These are phyloP conservation scores for Trisateles emortualis DNA, from an alignment of 2,888 invertebrate genomes.

Conservation along the genomic window DNA sequence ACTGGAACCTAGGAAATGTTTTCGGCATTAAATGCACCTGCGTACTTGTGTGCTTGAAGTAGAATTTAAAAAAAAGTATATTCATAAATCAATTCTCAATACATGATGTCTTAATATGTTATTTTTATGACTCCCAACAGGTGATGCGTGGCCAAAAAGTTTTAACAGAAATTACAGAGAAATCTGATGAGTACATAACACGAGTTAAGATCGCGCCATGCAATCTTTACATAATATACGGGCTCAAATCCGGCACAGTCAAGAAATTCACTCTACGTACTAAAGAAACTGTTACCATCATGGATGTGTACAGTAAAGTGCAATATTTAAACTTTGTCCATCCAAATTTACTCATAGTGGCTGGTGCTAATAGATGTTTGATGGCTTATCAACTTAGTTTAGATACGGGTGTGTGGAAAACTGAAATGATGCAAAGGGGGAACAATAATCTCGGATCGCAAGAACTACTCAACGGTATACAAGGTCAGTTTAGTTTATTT, in stretches of 20 bases:
- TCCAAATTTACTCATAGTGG: constrained; percentile 68
- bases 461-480: constrained; percentile 78
- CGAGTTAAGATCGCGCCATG: constrained; percentile 80
- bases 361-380: constrained; percentile 72
- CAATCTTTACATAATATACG: constrained; percentile 83
- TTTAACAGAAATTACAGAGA: constrained; percentile 75
- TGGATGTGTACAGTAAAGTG: constrained; percentile 76
- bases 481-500: constrained; percentile 60
- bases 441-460: constrained; percentile 77
- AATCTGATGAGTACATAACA: constrained; percentile 76
- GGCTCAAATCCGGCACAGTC: constrained; percentile 75
- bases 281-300: constrained; percentile 66
- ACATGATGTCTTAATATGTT: background rate
- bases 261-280: constrained; percentile 73
- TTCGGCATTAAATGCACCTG: too few species aligned
- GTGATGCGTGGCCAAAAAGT: constrained; percentile 79
- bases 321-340: constrained; percentile 75
- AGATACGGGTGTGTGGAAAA: constrained; percentile 64
- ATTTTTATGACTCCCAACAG: constrained; percentile 46
- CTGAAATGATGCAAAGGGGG: constrained; percentile 75
- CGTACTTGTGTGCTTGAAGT: too few species aligned
- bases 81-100: background rate
- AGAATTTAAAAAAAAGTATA: too few species aligned
- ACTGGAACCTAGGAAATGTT: too few species aligned
- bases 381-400: constrained; percentile 70